Evolutionary conservation across 2,888 invertebrate genomes (phyloP).

Genomic region (Eumacrocentrus americanus): DNA sequence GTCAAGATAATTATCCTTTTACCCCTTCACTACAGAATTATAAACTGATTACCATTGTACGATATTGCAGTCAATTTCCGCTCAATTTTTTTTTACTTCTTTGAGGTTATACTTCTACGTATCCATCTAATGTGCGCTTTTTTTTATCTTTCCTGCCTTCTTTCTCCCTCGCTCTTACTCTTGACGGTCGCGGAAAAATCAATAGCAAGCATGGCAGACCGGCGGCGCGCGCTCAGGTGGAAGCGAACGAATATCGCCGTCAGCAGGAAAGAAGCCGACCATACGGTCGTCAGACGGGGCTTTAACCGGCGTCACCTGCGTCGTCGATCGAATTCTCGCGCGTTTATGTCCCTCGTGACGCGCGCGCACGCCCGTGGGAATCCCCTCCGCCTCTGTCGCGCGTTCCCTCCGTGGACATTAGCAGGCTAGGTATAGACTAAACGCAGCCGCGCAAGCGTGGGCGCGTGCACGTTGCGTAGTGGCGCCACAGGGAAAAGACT

Average conservation of each 20-base stretch:
- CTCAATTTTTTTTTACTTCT: too few relatives aligned
- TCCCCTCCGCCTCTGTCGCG: neutral
- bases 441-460: constrained; percentile 28
- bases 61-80: too few relatives aligned
- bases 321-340: constrained; percentile 20
- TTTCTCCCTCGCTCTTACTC: constrained; percentile 27
- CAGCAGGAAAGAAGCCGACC: constrained; percentile 40
- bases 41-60: too few relatives aligned
- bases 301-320: constrained; percentile 18
- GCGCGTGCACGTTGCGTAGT: neutral
- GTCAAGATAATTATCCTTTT: too few relatives aligned
- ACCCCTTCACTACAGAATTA: too few relatives aligned
- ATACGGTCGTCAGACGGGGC: constrained; percentile 20
- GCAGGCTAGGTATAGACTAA: constrained; percentile 31
- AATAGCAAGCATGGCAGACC: constrained; percentile 56
- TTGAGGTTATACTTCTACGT: too few relatives aligned
- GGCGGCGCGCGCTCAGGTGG: constrained; percentile 52
- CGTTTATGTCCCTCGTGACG: constrained; percentile 17
- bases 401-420: constrained; percentile 9
- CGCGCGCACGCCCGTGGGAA: constrained; percentile 27
- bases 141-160: neutral
- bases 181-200: constrained; percentile 53
- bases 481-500: constrained; percentile 21
- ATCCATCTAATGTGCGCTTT: neutral
- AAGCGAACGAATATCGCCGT: constrained; percentile 10